Percentiles rank a stretch among this genome's conserved stretches.
phyloP scores from a whole-genome alignment of 1,140 invertebrate species.

The Apis florea region DNA sequence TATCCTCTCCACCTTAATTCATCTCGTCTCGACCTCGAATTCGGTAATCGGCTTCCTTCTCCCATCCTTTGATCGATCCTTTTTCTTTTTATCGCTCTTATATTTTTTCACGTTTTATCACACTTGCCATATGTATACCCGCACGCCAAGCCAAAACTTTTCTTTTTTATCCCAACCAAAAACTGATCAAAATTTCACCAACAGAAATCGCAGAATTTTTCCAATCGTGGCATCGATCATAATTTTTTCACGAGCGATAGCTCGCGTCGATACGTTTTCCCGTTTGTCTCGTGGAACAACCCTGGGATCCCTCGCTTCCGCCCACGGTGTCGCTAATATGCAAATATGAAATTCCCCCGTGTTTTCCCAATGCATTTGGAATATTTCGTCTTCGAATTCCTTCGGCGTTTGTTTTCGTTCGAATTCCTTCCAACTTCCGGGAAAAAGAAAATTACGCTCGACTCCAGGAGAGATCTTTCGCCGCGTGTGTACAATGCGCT shows the following conservation, averaged over 20 bases:
- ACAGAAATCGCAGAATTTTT: conserved; percentile 20
- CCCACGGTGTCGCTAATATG: neutral
- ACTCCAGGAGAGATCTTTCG: neutral
- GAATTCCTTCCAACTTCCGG: neutral
- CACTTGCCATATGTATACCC: neutral
- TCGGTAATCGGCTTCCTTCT: neutral
- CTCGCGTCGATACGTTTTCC: neutral
- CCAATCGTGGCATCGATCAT: conserved; percentile 21
- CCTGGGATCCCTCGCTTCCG: neutral
- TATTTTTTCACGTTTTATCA: neutral
- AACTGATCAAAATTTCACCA: conserved; percentile 1
- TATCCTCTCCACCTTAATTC: conserved; percentile 7
- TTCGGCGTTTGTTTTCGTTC: neutral
- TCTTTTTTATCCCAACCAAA: neutral
- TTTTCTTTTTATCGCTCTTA: too few species aligned
- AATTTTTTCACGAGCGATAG: conserved; percentile 22
- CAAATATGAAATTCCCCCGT: neutral
- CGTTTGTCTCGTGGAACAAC: neutral
- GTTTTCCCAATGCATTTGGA: neutral
- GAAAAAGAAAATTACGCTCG: neutral
- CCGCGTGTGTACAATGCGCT: too few species aligned
- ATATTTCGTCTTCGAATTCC: neutral
- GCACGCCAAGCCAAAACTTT: too few species aligned
- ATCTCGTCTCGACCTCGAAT: neutral
- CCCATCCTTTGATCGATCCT: too few species aligned